A percentile compares a stretch with the other conserved stretches of the same genome.
Evolutionary conservation across 2,888 invertebrate genomes (phyloP).

Genomic region (Hyposoter dolosus): DNA sequence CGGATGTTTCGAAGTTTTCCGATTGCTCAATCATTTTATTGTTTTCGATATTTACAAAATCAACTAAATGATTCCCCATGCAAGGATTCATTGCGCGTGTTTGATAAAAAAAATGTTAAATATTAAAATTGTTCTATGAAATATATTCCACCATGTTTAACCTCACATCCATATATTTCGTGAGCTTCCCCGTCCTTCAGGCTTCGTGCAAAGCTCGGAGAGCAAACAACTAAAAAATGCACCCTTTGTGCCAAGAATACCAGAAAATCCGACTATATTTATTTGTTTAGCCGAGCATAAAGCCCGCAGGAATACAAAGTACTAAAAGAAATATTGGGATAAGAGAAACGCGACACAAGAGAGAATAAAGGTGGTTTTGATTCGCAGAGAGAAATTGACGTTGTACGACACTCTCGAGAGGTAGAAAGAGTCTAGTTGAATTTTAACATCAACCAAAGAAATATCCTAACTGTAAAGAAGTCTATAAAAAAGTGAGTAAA

Average conservation of each 20-base stretch:
- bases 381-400: conserved; percentile 53
- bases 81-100: not conserved
- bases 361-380: conserved; percentile 22
- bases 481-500: conserved; percentile 26
- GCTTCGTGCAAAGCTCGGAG: conserved; percentile 6
- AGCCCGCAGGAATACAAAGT: conserved; percentile 36
- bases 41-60: not conserved
- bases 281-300: conserved; percentile 61
- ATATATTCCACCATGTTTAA: not conserved
- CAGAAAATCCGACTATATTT: conserved; percentile 53
- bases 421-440: conserved; percentile 11
- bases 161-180: not conserved
- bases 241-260: conserved; percentile 57
- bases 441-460: conserved; percentile 47
- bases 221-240: conserved; percentile 33
- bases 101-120: not conserved
- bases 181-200: not conserved
- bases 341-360: conserved; percentile 20
- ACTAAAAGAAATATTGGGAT: conserved; percentile 56
- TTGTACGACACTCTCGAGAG: conserved; percentile 52
- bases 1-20: not conserved
- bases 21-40: not conserved
- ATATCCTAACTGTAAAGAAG: conserved; percentile 23
- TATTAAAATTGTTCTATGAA: not conserved
- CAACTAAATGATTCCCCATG: not conserved